Base-by-base conservation (phyloP, 2,888 invertebrate species). In the Metellina segmentata region DNA sequence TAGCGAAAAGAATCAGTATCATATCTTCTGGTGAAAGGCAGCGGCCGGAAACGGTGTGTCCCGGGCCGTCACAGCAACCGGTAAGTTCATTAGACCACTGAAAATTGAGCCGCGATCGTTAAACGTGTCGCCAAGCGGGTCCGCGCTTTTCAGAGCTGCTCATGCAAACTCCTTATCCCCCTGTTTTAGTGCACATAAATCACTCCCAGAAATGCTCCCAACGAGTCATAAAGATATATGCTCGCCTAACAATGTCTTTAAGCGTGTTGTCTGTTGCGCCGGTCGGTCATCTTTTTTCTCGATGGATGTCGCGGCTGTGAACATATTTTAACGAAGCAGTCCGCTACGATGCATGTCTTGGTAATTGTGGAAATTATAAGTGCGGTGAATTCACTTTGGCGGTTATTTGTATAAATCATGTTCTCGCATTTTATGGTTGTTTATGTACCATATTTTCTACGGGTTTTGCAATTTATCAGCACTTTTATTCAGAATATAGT, bases 21-120 rank as follows among this genome's bases (percentile, higher is more conserved):
- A 51, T 49, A 70, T 72, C 83, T 51, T 34, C 74, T 19, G 19
- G n/a, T 52, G 48, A 77, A 74, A 75, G 53, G 48, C n/a, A 70
- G 51, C 79, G 70, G n/a, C 79, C 72, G 71, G 20, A 87, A 87
- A 81, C 79, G 70, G 69, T 72, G 34, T 34, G 34, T 34, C 69
- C 13, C 72, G 11, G 51, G n/a, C 79, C 78, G 70, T 75, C 89
- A 77, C 83, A 83, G 85, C 90, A 85, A 85, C 85, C 85, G 71
- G 90, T 85, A 85, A 86, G 69, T 91, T 91, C 91, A 91, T 91
- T 91, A 91, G 91, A 82, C 51, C 71, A n/a, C 70, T 49, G 86
- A 91, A 91, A 91, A 86, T 81, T 81, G 91, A 91, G 86, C 86
- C 86, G 34, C 81, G 86, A 87, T 91, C 86, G 91, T 91, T 91